Percentiles rank a stretch among this genome's conserved stretches.
Conservation (phyloP, 2,888 invertebrate genomes). For the Octodonta nipae region DNA sequence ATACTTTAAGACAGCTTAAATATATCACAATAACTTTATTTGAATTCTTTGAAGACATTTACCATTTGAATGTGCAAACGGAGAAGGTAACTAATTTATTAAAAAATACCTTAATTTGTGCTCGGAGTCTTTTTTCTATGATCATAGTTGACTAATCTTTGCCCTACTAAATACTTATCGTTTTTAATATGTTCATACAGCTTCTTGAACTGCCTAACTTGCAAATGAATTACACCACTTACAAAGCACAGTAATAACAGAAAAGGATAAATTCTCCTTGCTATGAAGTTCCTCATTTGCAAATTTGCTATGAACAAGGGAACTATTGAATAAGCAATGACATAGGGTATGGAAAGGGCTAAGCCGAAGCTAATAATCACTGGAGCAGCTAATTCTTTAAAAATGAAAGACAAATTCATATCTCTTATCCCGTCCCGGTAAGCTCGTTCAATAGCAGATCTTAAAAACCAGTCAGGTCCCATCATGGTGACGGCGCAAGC, state of each 20-base stretch:
- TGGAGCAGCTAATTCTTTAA: constrained; percentile 76
- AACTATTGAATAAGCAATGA: constrained; percentile 63
- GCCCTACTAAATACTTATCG: constrained; percentile 95
- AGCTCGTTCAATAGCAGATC: constrained; percentile 81
- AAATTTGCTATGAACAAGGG: constrained; percentile 53
- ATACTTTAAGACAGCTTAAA: too few species aligned
- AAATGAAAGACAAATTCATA: constrained; percentile 77
- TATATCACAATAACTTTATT: too few species aligned
- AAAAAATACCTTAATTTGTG: constrained; percentile 5
- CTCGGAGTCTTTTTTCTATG: constrained; percentile 42
- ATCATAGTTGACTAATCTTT: constrained; percentile 93
- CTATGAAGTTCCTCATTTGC: constrained; percentile 59
- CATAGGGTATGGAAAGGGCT: constrained; percentile 86
- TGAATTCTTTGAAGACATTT: too few species aligned
- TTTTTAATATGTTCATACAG: constrained; percentile 97
- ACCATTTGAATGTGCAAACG: too few species aligned
- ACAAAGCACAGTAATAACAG: constrained; percentile 60
- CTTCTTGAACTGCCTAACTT: constrained; percentile 85
- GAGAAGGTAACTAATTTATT: too few species aligned
- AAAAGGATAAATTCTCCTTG: constrained; percentile 79
- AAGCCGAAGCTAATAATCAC: constrained; percentile 79
- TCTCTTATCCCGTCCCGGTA: constrained; percentile 88
- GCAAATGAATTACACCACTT: constrained; percentile 60
- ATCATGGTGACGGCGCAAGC: constrained; percentile 92
- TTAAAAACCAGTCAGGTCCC: constrained; percentile 93